Evolutionary conservation across 2,797 vertebrate genomes (phyloP), one percentile per base, ranked within the genome.

Genomic region (Channa striata): DNA sequence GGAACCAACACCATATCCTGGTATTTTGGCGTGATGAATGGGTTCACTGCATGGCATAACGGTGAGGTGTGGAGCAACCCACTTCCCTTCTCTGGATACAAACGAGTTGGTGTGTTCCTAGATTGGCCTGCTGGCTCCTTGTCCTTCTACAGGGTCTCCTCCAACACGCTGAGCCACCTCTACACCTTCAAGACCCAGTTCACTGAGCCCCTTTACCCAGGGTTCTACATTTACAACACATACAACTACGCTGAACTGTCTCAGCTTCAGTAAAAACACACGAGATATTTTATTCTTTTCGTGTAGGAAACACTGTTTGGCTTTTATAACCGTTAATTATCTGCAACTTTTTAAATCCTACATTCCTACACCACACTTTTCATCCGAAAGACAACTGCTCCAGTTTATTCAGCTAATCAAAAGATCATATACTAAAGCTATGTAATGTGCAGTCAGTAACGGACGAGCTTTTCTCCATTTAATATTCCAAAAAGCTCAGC

Each of bases 71-170:
- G 40, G 2, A 10, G 0, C 2, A 1, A 9, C 0, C 1, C 12
- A 10, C 0, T 11, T 49, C 46, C 37, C 12, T 2, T 3, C 0
- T 4, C 11, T 39, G 30, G 3, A 3, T 46, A 1, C 8, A 0
- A n/a, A 2, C 19, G 3, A 25, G 1, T 70, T 12, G 78, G 68
- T 8, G 52, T 80, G 43, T 72, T 37, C 62, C 53, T 83, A 8
- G 49, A 83, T n/a, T 67, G 65, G 60, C 1, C 30, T 37, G 52
- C 37, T 16, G 72, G 76, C 23, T 50, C 64, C 23, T 33, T 79
- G 64, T 66, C 72, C 37, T 62, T 54, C 60, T 73, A 76, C 8
- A 21, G 20, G 2, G 62, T 68, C 4, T 59, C 59, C 2, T 56
- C 34, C 14, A 11, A 64, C 52, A 39, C 4, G 6, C 9, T 76